Evolutionary conservation across 2,888 invertebrate species (phyloP).

Genomic region (Nomada flava): DNA sequence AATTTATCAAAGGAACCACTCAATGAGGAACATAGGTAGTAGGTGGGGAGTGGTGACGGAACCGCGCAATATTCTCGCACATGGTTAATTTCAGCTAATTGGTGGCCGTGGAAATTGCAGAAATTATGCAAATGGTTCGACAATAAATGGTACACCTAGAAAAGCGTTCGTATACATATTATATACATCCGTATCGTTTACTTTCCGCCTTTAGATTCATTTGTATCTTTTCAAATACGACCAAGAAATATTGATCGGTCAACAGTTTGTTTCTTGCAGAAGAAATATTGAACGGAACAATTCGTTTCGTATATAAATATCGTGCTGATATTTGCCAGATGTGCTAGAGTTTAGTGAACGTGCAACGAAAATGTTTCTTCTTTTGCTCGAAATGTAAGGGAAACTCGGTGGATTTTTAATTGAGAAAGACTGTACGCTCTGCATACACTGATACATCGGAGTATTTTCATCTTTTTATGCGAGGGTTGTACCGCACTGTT

Average conservation of each 20-base stretch:
- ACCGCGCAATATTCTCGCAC: conserved; percentile 37
- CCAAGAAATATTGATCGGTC: no score
- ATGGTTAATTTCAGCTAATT: conserved; percentile 69
- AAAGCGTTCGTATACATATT: conserved; percentile 1
- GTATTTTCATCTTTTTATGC: conserved; percentile 26
- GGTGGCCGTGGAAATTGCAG: conserved; percentile 62
- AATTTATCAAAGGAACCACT: conserved; percentile 62
- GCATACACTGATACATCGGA: background rate
- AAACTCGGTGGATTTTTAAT: conserved; percentile 32
- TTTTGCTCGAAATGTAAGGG: background rate
- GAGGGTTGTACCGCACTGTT: conserved; percentile 16
- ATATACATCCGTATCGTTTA: background rate
- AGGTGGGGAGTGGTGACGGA: conserved; percentile 46
- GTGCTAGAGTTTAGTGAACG: background rate
- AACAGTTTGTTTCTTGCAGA: background rate
- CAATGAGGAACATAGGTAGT: conserved; percentile 17
- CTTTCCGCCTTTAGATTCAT: background rate
- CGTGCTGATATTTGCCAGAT: background rate
- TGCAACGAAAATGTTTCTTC: background rate
- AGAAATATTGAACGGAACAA: no score
- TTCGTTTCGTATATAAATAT: background rate
- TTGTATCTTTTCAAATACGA: no score
- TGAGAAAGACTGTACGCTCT: conserved; percentile 30
- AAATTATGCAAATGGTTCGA: conserved; percentile 48
- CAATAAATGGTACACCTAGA: conserved; percentile 9